phyloP scores from a whole-genome alignment of 2,797 vertebrate species.

The Tachyglossus aculeatus region DNA sequence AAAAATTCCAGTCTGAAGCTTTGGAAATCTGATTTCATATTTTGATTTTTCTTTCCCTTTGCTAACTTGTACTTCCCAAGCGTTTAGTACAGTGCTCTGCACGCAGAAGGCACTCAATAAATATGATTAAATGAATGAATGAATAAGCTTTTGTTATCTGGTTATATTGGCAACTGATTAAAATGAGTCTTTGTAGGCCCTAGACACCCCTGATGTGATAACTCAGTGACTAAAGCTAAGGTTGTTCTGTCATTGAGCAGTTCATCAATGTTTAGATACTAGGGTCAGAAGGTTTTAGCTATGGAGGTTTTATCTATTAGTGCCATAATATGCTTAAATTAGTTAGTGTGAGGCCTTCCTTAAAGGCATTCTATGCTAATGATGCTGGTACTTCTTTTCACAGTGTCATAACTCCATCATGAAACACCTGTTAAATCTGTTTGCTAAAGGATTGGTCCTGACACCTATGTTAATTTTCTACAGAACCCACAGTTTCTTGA shows the following conservation, averaged over 20 bases:
- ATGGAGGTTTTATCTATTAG: conserved; percentile 15
- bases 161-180: neutral
- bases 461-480: fast-evolving
- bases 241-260: conserved; percentile 6
- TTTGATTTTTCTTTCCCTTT: neutral
- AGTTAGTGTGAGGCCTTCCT: conserved; percentile 33
- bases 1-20: conserved; percentile 12
- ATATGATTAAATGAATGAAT: no score
- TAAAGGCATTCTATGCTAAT: conserved; percentile 9
- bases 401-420: conserved; percentile 11
- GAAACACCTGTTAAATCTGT: neutral
- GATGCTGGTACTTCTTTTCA: conserved; percentile 30
- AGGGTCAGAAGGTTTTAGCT: no score
- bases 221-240: conserved; percentile 47
- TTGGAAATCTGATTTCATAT: conserved; percentile 10
- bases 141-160: conserved; percentile 31
- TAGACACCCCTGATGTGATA: neutral
- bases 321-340: conserved; percentile 40
- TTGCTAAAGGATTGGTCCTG: conserved; percentile 8
- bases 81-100: no score
- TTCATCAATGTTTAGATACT: neutral
- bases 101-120: no score
- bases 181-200: neutral
- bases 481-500: neutral
- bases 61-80: conserved; percentile 11